phyloP scores from a whole-genome alignment of 2,113 vertebrate genomes.

The Emydocephalus ijimae region DNA sequence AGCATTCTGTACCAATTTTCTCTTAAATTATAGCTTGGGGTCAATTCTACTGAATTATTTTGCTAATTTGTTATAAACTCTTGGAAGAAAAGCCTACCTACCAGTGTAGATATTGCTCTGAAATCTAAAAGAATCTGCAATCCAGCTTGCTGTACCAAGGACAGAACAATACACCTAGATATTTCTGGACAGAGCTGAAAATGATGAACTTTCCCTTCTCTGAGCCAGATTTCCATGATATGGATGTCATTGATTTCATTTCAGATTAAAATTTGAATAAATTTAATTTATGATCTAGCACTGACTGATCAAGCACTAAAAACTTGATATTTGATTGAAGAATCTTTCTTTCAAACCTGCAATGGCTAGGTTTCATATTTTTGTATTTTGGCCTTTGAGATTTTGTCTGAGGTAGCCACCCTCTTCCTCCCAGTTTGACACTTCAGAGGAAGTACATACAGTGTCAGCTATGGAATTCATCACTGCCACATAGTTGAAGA shows the following conservation, averaged over 20 bases:
- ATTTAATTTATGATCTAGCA: neutral
- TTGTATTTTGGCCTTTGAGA: neutral
- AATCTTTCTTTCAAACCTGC: neutral
- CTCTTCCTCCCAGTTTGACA: neutral
- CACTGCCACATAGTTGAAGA: no score
- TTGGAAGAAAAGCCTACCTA: neutral
- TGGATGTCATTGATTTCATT: neutral
- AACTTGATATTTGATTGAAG: neutral
- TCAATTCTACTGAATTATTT: neutral
- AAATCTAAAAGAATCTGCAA: neutral
- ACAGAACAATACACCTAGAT: neutral
- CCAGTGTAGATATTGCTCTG: neutral
- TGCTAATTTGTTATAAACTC: neutral
- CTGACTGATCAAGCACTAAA: neutral
- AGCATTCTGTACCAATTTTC: neutral
- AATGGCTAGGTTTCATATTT: neutral
- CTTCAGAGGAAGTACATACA: neutral
- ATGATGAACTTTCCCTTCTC: neutral
- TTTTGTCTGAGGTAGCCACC: neutral
- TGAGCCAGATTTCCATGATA: neutral
- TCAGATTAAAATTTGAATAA: neutral
- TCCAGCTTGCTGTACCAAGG: neutral
- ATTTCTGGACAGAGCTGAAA: neutral
- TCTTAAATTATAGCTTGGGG: neutral
- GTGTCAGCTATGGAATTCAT: no score